Conservation (phyloP, 2,888 invertebrate species). For the Tricholauxania praeusta region DNA sequence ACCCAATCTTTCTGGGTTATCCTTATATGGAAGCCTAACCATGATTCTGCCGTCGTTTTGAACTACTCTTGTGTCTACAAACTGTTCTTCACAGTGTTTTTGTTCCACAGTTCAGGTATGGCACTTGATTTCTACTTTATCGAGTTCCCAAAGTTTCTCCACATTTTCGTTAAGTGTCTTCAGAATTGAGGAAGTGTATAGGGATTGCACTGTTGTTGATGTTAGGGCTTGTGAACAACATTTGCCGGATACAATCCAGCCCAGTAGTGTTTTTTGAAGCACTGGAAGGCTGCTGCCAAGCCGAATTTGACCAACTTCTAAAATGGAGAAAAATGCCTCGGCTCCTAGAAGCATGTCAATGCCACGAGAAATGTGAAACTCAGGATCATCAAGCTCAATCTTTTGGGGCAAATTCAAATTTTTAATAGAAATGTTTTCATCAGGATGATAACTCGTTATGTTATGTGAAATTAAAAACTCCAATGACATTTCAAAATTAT, state of each 20-base stretch:
- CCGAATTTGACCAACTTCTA: too few relatives aligned
- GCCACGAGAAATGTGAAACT: too few relatives aligned
- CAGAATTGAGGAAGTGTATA: not conserved
- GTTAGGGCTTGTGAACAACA: too few relatives aligned
- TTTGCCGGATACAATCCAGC: conserved; percentile 36
- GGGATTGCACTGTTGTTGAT: not conserved
- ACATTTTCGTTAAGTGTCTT: conserved; percentile 24
- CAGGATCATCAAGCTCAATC: too few relatives aligned
- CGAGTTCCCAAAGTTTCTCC: conserved; percentile 23
- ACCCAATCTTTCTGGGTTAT: too few relatives aligned
- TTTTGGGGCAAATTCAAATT: too few relatives aligned
- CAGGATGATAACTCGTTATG: not conserved
- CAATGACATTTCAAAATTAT: not conserved
- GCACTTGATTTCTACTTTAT: conserved; percentile 24
- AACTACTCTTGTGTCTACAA: conserved; percentile 29
- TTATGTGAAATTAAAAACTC: not conserved
- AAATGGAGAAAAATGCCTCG: too few relatives aligned
- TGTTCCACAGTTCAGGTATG: conserved; percentile 25
- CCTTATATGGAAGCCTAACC: conserved; percentile 39
- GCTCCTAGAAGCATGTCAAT: too few relatives aligned
- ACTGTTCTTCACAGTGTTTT: conserved; percentile 41
- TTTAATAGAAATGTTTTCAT: conserved; percentile 21
- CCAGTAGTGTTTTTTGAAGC: too few relatives aligned
- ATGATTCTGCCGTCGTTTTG: conserved; percentile 34
- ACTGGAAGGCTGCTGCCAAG: too few relatives aligned